These are phyloP conservation scores for Calypte anna DNA, from an alignment of 2,113 vertebrate genomes.

Conservation along the genomic window DNA sequence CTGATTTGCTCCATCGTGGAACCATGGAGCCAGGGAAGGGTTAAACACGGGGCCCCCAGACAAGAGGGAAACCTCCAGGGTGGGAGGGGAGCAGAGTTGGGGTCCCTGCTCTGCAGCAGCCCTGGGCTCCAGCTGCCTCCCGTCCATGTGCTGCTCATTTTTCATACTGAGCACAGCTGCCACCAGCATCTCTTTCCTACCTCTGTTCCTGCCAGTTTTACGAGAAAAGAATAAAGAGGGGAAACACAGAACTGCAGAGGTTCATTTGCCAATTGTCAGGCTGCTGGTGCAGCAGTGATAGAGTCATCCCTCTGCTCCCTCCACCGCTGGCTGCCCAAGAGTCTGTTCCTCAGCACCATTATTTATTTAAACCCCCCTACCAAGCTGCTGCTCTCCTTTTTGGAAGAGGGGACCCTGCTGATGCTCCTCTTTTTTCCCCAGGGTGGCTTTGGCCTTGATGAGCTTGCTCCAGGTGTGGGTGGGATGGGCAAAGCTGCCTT, in stretches of 20 bases:
- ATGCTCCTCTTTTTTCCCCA: not conserved
- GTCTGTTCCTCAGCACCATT: not conserved
- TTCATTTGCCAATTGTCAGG: slow-evolving; percentile 74
- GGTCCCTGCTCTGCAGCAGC: not conserved
- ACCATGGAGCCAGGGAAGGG: not conserved
- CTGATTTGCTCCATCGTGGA: accelerated
- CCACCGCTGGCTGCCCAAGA: not conserved
- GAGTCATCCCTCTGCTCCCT: slow-evolving; percentile 8
- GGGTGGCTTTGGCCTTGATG: not conserved
- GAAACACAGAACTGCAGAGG: slow-evolving; percentile 36
- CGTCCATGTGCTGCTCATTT: slow-evolving; percentile 64
- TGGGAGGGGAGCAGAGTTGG: not conserved
- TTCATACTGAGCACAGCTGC: slow-evolving; percentile 67
- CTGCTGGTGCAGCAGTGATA: not conserved
- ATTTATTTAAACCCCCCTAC: not conserved
- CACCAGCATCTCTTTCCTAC: slow-evolving; percentile 53
- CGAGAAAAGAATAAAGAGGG: slow-evolving; percentile 64
- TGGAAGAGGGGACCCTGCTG: not conserved
- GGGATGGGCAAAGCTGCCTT: not conserved
- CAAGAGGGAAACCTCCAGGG: not conserved
- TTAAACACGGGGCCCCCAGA: not conserved
- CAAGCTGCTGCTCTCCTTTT: not conserved
- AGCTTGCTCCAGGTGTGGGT: accelerated
- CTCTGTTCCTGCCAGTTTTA: slow-evolving; percentile 64
- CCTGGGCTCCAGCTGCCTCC: slow-evolving; percentile 48